phyloP scores from a whole-genome alignment of 1,140 invertebrate genomes.

The Drosophila repleta region DNA sequence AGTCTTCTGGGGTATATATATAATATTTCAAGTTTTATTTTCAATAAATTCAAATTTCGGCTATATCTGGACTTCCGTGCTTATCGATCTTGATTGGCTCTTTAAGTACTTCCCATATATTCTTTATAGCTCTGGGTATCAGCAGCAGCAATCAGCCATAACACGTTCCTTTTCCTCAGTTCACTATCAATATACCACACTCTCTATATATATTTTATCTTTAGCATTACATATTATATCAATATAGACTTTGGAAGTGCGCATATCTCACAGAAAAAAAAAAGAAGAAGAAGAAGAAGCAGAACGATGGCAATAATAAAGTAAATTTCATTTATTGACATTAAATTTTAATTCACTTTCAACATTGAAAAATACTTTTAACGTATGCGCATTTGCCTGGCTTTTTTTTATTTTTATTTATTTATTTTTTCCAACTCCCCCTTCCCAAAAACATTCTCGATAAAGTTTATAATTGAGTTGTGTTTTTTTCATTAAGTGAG shows the following conservation, averaged over 20 bases:
- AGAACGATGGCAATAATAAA: constrained; percentile 61
- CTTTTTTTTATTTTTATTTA: neutral
- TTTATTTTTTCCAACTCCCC: neutral
- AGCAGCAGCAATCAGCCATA: too few relatives aligned
- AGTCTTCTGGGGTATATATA: too few relatives aligned
- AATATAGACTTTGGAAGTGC: constrained; percentile 13
- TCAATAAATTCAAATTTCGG: too few relatives aligned
- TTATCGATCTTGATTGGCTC: too few relatives aligned
- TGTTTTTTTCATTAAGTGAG: constrained; percentile 79
- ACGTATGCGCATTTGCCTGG: constrained; percentile 36
- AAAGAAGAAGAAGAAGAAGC: neutral
- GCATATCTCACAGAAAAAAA: constrained; percentile 17
- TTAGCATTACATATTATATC: constrained; percentile 8
- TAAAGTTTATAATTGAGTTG: constrained; percentile 81
- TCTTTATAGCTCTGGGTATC: too few relatives aligned
- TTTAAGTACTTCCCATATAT: too few relatives aligned
- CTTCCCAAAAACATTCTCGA: constrained; percentile 26
- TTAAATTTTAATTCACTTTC: constrained; percentile 71
- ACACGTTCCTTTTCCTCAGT: neutral
- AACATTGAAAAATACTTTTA: constrained; percentile 67
- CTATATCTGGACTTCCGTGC: too few relatives aligned
- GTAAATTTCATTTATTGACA: constrained; percentile 72
- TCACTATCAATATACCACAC: neutral
- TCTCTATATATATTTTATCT: constrained; percentile 15
- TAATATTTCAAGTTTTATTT: neutral